Percentiles rank a stretch among this genome's conserved stretches.
phyloP scores from a whole-genome alignment of 1,140 invertebrate species.

The Tetragnatha versicolor region DNA sequence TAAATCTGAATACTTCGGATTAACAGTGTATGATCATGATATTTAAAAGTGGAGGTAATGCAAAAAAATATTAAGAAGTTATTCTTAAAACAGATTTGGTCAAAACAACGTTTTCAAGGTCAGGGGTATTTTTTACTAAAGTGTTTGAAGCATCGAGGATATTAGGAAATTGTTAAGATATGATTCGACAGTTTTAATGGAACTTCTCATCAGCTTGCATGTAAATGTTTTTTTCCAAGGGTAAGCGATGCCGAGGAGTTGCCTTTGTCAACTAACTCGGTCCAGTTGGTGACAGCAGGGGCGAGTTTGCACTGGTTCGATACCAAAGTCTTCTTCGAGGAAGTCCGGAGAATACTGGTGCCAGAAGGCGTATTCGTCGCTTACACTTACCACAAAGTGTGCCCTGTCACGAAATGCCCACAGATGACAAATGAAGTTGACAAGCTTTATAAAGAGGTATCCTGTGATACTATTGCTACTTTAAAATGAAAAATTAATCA shows the following conservation, averaged over 20 bases:
- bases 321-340: constrained; percentile 59
- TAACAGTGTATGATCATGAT: too few relatives aligned
- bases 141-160: too few relatives aligned
- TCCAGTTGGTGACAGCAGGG: constrained; percentile 61
- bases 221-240: not conserved
- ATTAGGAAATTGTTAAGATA: too few relatives aligned
- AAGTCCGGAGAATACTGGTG: constrained; percentile 59
- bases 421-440: not conserved
- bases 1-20: too few relatives aligned
- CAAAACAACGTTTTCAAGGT: too few relatives aligned
- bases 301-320: constrained; percentile 63
- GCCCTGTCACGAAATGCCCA: not conserved
- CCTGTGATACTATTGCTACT: too few relatives aligned
- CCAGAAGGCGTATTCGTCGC: constrained; percentile 61
- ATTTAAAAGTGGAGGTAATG: too few relatives aligned
- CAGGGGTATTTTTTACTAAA: too few relatives aligned
- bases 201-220: not conserved
- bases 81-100: too few relatives aligned
- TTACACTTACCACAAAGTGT: constrained; percentile 21
- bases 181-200: too few relatives aligned
- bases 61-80: too few relatives aligned
- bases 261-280: constrained; percentile 59
- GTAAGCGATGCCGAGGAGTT: constrained; percentile 63
- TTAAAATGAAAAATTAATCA: too few relatives aligned
- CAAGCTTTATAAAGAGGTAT: not conserved